Evolutionary conservation across 1,140 invertebrate species (phyloP).

Genomic region (Anastrepha obliqua): DNA sequence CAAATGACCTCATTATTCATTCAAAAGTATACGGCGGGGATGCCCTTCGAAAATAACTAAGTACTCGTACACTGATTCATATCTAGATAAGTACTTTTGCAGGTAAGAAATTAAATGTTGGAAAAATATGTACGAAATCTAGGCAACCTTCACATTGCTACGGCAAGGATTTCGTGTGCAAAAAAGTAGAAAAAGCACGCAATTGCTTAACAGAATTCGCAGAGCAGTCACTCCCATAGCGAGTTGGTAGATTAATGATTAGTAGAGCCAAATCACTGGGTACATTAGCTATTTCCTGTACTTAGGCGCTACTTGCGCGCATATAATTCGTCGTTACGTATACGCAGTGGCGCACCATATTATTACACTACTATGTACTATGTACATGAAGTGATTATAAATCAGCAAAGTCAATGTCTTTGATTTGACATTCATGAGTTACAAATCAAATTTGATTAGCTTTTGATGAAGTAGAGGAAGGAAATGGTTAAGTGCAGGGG

Average conservation of each 20-base stretch:
- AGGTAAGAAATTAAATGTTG: constrained; percentile 30
- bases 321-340: constrained; percentile 21
- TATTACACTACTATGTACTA: too few relatives aligned
- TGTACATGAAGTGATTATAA: not conserved
- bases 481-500: not conserved
- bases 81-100: constrained; percentile 32
- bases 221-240: not conserved
- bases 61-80: constrained; percentile 14
- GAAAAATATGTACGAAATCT: constrained; percentile 8
- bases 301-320: not conserved
- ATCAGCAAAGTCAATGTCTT: constrained; percentile 22
- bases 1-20: constrained; percentile 48
- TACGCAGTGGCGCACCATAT: not conserved
- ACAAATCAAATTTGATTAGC: constrained; percentile 35
- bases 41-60: constrained; percentile 41
- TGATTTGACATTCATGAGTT: not conserved
- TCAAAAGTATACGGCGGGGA: constrained; percentile 11
- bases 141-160: not conserved
- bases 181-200: not conserved
- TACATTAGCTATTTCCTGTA: constrained; percentile 26
- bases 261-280: not conserved
- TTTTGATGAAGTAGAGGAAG: constrained; percentile 30
- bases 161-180: not conserved
- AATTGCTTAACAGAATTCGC: constrained; percentile 12
- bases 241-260: not conserved